Evolutionary conservation across 1,140 invertebrate species (phyloP), one percentile per base, ranked within the genome.

Genomic region (Trichoplusia ni): DNA sequence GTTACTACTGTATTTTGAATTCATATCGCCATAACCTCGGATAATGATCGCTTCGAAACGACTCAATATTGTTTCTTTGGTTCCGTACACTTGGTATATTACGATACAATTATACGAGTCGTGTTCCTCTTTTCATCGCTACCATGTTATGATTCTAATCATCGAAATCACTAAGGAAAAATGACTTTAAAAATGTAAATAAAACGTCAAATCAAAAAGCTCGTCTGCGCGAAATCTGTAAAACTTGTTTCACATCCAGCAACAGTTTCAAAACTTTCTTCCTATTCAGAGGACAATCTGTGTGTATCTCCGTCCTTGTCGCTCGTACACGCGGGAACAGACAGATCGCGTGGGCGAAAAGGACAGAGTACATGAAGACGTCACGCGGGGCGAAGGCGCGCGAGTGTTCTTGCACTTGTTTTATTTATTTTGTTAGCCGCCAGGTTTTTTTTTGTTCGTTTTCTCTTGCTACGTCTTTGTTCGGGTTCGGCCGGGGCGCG

Each of bases 201-300:
- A 81, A 82, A 82, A 78, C 74, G 77, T 82, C 80, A 83, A 82
- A 84, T 75, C 77, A 76, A 81, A 81, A 82, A 73, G 72, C 64
- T 71, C 66, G 77, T 81, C 78, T 78, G 79, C 80, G 84, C 85
- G 76, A 89, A 89, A 86, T 86, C 83, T 86, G 79, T 84, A 81
- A 78, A 87, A 87, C 87, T 88, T 83, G 87, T 86, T 88, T 78
- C 81, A 82, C 79, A 75, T 83, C 71, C 77, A 81, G 77, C 73
- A 84, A 81, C 72, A 80, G 77, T 83, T 85, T 83, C 72, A 82
- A 86, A 89, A 86, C 84, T 90, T 90, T 88, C 82, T 89, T 89
- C 80, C 79, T 81, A 80, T 81, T 81, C 71, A 58, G 67, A 66
- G 73, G 61, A 70, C 67, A 73, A 73, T 79, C 69, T 77, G 62